Evolutionary conservation across 2,113 vertebrate genomes (phyloP).

Genomic region (Aix galericulata): DNA sequence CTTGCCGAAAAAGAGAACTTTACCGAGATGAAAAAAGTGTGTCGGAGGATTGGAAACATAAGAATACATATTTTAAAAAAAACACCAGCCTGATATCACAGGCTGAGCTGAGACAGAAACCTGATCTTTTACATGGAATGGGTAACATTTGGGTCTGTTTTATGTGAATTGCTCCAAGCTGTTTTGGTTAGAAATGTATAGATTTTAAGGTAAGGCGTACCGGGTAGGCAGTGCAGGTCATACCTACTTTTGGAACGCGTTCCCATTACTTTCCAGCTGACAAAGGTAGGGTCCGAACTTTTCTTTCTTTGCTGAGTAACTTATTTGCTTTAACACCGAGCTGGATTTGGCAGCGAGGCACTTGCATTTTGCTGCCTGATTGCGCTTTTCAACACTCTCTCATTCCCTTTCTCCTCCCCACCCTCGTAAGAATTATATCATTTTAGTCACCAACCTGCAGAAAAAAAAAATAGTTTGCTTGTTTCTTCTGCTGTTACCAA

Average conservation of each 20-base stretch:
- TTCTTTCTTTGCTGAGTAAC: constrained; percentile 60
- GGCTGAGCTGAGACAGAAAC: constrained; percentile 78
- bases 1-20: constrained; percentile 53
- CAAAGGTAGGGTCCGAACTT: constrained; percentile 77
- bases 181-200: constrained; percentile 83
- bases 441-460: background rate
- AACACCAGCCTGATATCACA: constrained; percentile 74
- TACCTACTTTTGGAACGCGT: constrained; percentile 70
- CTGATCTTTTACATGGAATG: constrained; percentile 81
- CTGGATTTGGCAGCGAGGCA: background rate
- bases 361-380: constrained; percentile 30
- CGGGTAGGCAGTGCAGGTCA: constrained; percentile 69
- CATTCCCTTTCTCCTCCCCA: background rate
- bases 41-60: constrained; percentile 77
- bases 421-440: background rate
- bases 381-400: constrained; percentile 51
- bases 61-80: constrained; percentile 71
- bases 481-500: background rate
- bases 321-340: constrained; percentile 26
- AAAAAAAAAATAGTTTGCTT: background rate
- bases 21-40: constrained; percentile 76
- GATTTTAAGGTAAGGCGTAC: constrained; percentile 80
- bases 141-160: constrained; percentile 85
- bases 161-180: constrained; percentile 87
- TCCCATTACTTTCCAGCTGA: constrained; percentile 71